phyloP scores from a whole-genome alignment of 53 echinoderm and acorn worm species.

The Mesocentrotus franciscanus region DNA sequence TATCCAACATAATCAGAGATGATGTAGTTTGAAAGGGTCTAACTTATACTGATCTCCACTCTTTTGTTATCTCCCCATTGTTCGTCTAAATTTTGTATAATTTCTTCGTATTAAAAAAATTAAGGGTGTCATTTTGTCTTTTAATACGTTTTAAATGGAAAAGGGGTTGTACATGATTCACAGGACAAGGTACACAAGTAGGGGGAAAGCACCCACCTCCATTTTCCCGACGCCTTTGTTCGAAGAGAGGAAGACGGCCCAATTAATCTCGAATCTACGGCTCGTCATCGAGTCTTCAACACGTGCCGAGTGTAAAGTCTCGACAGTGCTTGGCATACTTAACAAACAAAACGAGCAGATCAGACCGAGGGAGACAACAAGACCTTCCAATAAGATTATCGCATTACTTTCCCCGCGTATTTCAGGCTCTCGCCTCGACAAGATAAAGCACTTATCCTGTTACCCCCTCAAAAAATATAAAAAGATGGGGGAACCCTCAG shows the following conservation, averaged over 20 bases:
- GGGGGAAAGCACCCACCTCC: neutral
- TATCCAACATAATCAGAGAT: too few relatives aligned
- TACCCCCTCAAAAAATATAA: neutral
- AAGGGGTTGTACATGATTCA: neutral
- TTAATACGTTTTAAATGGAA: too few relatives aligned
- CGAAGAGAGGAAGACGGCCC: constrained; percentile 12
- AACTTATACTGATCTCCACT: too few relatives aligned
- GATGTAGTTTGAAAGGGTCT: too few relatives aligned
- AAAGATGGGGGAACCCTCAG: neutral
- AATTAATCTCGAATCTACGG: constrained; percentile 50
- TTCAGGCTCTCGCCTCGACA: neutral
- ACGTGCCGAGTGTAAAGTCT: constrained; percentile 39
- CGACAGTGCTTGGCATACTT: neutral
- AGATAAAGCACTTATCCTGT: constrained; percentile 28
- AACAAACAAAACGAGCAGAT: constrained; percentile 28
- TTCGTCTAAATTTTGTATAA: too few relatives aligned
- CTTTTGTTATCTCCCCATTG: too few relatives aligned
- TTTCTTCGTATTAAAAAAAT: too few relatives aligned
- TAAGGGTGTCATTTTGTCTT: too few relatives aligned
- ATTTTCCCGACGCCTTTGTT: constrained; percentile 32
- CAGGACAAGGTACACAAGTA: neutral
- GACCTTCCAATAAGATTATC: constrained; percentile 40
- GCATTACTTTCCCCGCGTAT: constrained; percentile 30
- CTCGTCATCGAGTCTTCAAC: constrained; percentile 29
- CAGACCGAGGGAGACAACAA: neutral